These are phyloP conservation scores for Odontocerum albicorne DNA, from an alignment of 2,888 invertebrate genomes.

Conservation along the genomic window DNA sequence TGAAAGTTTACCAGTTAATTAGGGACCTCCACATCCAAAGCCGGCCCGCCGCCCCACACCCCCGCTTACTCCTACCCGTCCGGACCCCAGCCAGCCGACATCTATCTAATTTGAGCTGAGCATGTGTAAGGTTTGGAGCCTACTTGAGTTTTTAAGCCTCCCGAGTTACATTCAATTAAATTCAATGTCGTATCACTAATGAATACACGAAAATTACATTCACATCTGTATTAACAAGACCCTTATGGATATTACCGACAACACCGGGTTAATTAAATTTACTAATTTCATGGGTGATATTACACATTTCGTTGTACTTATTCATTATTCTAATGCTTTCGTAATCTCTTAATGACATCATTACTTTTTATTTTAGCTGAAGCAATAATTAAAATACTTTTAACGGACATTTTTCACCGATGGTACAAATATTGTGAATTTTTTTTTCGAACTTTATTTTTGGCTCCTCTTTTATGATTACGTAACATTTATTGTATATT, in stretches of 20 bases:
- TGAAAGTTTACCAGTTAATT: slow-evolving; percentile 62
- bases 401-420: too few relatives aligned
- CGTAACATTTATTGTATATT: too few relatives aligned
- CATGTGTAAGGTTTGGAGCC: slow-evolving; percentile 33
- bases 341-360: not conserved
- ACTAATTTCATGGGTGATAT: slow-evolving; percentile 12
- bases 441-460: too few relatives aligned
- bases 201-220: slow-evolving; percentile 27
- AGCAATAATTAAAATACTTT: too few relatives aligned
- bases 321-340: not conserved
- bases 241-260: slow-evolving; percentile 18
- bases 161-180: slow-evolving; percentile 32
- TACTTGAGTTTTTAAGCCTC: slow-evolving; percentile 35
- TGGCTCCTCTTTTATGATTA: too few relatives aligned
- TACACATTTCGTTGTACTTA: not conserved
- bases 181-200: slow-evolving; percentile 31
- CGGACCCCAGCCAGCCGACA: too few relatives aligned
- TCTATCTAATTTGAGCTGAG: slow-evolving; percentile 33
- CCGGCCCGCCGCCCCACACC: slow-evolving; percentile 36
- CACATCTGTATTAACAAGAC: slow-evolving; percentile 23
- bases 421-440: too few relatives aligned
- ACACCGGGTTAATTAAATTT: slow-evolving; percentile 17
- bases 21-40: slow-evolving; percentile 45
- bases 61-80: too few relatives aligned
- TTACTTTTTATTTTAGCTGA: too few relatives aligned